Evolutionary conservation across 2,888 invertebrate species (phyloP), one percentile per base, ranked within the genome.

Genomic region (Drosophila tanythrix): DNA sequence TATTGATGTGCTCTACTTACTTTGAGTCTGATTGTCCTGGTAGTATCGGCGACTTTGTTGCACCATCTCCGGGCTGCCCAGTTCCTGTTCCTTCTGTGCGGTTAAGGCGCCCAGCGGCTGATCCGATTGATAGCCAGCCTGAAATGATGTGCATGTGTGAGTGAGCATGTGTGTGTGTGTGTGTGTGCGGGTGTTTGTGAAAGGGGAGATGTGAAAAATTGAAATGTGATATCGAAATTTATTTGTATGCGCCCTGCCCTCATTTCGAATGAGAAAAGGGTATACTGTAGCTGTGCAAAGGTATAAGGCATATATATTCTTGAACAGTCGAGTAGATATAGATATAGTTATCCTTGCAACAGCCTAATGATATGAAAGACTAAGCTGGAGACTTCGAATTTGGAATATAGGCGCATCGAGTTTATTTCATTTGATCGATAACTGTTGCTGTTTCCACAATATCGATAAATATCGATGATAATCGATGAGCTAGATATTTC

Each of bases 121-220:
- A 79, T 89, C 90, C 50, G 92, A 90, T 75, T 85, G 85, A 79
- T 89, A 92, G 66, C 86, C 87, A 27, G 60, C 87, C 87, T 92
- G 88, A 51, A 86, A 81, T 36, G 29, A 31, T 74, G 46, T 55
- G n/a, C 25, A 27, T 55, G 21, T 55, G 27, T 52, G 11, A 25
- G 29, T 36, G 29, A 35, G 50, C 38, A 25, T 18, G 10, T 71
- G 36, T 40, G 59, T 59, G 57, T 13, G 60, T 70, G 15, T 38
- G 36, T 33, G 46, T 51, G 5, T 21, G 33, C 21, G 46, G 13
- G 38, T 43, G 18, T 33, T 5, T 71, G 43, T 33, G 3, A 46
- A 43, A 57, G 25, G 1, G 40, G 50, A 31, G 38, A 60, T 63
- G 70, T 67, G 61, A 69, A 74, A 46, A 77, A 74, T 70, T 67